phyloP scores from a whole-genome alignment of 30 jellyfish, hydroid and myxozoan species.

The Hydractinia symbiolongicarpus region DNA sequence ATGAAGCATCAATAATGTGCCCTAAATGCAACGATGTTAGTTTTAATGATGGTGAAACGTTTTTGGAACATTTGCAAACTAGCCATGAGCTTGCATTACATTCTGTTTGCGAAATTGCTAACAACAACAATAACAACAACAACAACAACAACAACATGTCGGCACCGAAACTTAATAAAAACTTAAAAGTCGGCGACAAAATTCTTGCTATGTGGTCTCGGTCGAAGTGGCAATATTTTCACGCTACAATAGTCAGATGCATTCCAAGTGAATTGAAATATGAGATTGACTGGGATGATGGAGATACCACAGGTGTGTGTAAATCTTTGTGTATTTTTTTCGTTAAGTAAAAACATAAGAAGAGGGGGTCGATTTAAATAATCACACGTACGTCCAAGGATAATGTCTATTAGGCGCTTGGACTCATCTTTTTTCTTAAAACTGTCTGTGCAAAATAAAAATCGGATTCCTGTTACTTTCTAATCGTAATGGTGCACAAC shows the following conservation, averaged over 20 bases:
- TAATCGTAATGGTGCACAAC: too few relatives aligned
- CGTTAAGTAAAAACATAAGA: background rate
- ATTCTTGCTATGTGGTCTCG: conserved; percentile 76
- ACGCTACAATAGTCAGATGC: conserved; percentile 53
- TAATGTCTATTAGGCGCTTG: too few relatives aligned
- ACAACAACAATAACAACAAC: too few relatives aligned
- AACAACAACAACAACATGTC: conserved; percentile 22
- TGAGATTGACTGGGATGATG: conserved; percentile 92
- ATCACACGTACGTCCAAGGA: too few relatives aligned
- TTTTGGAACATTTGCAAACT: conserved; percentile 5
- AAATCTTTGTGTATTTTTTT: background rate
- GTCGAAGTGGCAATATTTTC: conserved; percentile 78
- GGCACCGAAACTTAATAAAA: conserved; percentile 1
- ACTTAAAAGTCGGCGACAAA: conserved; percentile 45
- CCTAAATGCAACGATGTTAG: conserved; percentile 46
- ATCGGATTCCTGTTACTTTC: too few relatives aligned
- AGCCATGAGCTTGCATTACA: conserved; percentile 19
- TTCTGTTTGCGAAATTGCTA: conserved; percentile 10
- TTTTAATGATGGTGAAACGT: conserved; percentile 31
- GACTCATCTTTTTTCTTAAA: too few relatives aligned
- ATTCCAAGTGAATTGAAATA: conserved; percentile 39
- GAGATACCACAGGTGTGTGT: conserved; percentile 51
- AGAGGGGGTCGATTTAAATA: too few relatives aligned
- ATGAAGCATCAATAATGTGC: conserved; percentile 12
- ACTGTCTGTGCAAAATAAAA: too few relatives aligned